Evolutionary conservation across 2,797 vertebrate genomes (phyloP).

Genomic region (Neosilurus mollespiculum): DNA sequence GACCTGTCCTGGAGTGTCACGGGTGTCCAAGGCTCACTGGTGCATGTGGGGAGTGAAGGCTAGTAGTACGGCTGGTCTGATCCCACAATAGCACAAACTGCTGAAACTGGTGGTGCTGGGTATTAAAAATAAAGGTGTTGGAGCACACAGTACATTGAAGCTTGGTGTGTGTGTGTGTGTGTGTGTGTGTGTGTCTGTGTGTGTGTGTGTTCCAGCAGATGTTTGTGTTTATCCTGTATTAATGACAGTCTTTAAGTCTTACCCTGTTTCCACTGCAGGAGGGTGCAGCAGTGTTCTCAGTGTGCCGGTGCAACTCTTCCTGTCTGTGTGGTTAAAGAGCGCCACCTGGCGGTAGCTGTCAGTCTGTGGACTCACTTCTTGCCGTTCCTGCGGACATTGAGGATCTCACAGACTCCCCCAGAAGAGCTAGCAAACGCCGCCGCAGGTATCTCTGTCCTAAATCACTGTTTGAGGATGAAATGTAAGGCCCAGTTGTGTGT

Average conservation of each 20-base stretch:
- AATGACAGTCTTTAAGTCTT: conserved; percentile 39
- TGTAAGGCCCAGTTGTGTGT: no score
- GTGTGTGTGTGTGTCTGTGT: no score
- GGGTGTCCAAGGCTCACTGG: no score
- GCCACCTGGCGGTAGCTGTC: conserved; percentile 90
- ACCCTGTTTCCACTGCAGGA: conserved; percentile 68
- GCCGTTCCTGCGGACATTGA: conserved; percentile 85
- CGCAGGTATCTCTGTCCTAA: conserved; percentile 77
- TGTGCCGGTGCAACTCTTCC: conserved; percentile 61
- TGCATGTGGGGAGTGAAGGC: no score
- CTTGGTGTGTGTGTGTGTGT: no score
- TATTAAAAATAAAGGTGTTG: no score
- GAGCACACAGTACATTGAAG: no score
- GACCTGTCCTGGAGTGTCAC: no score
- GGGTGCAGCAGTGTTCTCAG: conserved; percentile 75
- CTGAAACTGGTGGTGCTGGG: no score
- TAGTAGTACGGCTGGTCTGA: no score
- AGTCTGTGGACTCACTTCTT: conserved; percentile 94
- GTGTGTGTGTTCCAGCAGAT: neutral
- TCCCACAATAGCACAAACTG: no score
- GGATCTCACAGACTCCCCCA: conserved; percentile 84
- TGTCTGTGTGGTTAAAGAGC: conserved; percentile 84
- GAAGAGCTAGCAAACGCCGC: conserved; percentile 88
- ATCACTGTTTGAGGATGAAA: no score
- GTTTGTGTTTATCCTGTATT: neutral